Base-by-base conservation (phyloP, 2,113 vertebrate species). In the Chionomys nivalis region DNA sequence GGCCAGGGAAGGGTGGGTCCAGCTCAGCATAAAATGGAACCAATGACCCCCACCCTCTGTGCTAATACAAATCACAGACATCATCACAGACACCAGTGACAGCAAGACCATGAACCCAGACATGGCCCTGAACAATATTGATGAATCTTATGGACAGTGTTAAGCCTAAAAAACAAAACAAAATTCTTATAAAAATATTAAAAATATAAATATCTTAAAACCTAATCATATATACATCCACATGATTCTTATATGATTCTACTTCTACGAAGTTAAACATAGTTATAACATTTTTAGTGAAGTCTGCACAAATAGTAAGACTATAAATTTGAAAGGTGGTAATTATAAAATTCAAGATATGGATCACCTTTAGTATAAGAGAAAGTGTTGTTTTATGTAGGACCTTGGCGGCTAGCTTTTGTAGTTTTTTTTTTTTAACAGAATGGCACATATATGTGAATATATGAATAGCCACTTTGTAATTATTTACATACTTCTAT, bases 161-260 rank as follows among this genome's bases (percentile, higher is more conserved):
- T 31, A 42, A 81, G 3, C 39, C 77, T 82, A 49, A 28, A 82
- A 94, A 89, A 12, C 39, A 87, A 94, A 81, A 49, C 7, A 92
- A 11, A 78, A 70, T 21, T 39, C 7, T 19, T 89, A 73, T 19
- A 55, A 55, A 16, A 58, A 58, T 63, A 90, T 36, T 36, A 89
- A 76, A 52, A 49, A 47, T 21, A 8, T 14, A 70, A 49, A 70
- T 23, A 52, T 24, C 36, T n/a, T 39, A 72, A 73, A 55, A 70
- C 3, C 52, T n/a, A 70, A 49, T 24, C 21, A 36, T 16, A 11
- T 28, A 24, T 70, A 31, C 55, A 16, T 21, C 6, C 52, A 55
- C 17, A 17, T 55, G 55, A 55, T 55, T 55, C 52, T 55, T 21
- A 33, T 76, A 33, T 23, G 13, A 23, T 55, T 88, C 13, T 21